These are phyloP conservation scores for Pica pica DNA, from an alignment of 2,113 vertebrate species.

Conservation along the genomic window DNA sequence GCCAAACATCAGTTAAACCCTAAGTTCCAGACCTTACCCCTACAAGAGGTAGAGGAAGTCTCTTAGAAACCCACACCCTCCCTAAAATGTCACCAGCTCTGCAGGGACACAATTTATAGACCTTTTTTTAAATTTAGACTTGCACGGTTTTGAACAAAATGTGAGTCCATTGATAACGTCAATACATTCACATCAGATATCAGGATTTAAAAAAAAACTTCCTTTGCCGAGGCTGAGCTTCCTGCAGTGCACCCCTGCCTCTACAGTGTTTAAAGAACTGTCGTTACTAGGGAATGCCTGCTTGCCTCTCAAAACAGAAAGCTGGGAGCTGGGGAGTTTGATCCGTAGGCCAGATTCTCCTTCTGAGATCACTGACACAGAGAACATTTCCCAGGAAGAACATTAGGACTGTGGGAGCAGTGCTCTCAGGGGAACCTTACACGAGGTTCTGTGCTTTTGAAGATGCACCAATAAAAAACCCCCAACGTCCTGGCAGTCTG, in stretches of 20 bases:
- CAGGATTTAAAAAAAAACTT: neutral
- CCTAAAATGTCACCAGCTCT: neutral
- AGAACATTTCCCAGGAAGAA: neutral
- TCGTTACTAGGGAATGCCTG: neutral
- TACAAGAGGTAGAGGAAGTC: neutral
- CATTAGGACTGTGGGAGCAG: neutral
- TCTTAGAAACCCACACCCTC: neutral
- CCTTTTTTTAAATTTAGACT: neutral
- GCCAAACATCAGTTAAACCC: neutral
- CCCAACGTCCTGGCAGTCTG: neutral
- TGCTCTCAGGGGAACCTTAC: neutral
- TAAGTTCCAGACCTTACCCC: neutral
- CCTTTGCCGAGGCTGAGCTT: neutral
- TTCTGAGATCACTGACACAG: neutral
- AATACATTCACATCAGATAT: neutral
- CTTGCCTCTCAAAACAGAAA: neutral
- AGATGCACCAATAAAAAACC: neutral
- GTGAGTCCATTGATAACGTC: rapidly evolving
- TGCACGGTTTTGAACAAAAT: neutral
- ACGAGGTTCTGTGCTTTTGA: neutral
- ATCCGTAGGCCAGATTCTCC: neutral
- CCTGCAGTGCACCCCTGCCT: neutral
- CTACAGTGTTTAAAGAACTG: neutral
- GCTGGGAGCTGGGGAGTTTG: neutral
- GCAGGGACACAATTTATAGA: neutral